These are phyloP conservation scores for Falco punctatus DNA, from an alignment of 2,113 vertebrate species.

Conservation along the genomic window DNA sequence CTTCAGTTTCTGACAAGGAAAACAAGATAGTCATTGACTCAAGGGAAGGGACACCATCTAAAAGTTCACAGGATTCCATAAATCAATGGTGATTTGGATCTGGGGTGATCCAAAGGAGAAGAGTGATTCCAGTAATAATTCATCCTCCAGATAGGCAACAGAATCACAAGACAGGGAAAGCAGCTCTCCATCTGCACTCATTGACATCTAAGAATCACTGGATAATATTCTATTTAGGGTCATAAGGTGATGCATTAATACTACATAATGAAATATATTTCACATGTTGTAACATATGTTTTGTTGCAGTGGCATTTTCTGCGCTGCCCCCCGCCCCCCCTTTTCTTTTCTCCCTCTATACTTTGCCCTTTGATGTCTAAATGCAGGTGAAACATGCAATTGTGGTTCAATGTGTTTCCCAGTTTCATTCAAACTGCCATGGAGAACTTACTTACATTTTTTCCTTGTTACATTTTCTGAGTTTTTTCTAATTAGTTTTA, in stretches of 20 bases:
- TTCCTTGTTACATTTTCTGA: neutral
- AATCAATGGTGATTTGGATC: neutral
- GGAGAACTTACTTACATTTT: neutral
- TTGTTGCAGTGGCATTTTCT: neutral
- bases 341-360: neutral
- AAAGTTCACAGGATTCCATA: neutral
- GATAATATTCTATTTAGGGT: neutral
- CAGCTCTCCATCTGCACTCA: neutral
- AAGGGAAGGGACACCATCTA: neutral
- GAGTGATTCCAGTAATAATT: neutral
- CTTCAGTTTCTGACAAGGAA: neutral
- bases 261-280: neutral
- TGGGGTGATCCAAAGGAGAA: neutral
- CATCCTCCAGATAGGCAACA: neutral
- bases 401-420: neutral
- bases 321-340: too few relatives aligned
- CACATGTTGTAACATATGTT: fast-evolving
- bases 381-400: neutral
- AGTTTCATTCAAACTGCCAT: neutral
- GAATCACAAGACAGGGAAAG: neutral
- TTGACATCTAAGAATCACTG: neutral
- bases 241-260: neutral
- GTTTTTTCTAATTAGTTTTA: neutral
- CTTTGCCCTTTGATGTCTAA: neutral
- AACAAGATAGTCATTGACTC: neutral